Percentiles rank a stretch among this genome's conserved stretches.
phyloP scores from a whole-genome alignment of 2,888 invertebrate genomes.

The Agrotis segetum region DNA sequence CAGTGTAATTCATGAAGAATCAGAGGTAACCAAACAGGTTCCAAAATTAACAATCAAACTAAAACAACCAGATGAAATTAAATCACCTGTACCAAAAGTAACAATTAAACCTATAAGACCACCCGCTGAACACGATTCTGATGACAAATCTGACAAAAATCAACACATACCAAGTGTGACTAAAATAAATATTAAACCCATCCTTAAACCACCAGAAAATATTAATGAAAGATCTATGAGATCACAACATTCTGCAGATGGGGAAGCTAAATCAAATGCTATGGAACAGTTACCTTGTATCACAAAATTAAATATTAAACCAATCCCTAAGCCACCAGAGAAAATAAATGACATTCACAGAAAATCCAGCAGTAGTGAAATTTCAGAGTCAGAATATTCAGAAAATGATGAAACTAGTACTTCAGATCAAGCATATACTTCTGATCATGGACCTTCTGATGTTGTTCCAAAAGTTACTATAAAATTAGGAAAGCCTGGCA shows the following conservation, averaged over 20 bases:
- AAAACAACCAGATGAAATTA: conserved; percentile 82
- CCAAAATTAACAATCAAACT: conserved; percentile 90
- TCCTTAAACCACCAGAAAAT: conserved; percentile 82
- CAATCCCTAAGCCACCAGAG: conserved; percentile 86
- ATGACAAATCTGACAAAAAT: conserved; percentile 59
- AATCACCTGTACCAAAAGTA: conserved; percentile 84
- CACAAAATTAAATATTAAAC: conserved; percentile 89
- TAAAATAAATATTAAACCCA: conserved; percentile 88
- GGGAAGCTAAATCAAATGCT: conserved; percentile 64
- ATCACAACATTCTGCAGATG: conserved; percentile 66
- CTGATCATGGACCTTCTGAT: conserved; percentile 83
- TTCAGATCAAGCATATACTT: conserved; percentile 84
- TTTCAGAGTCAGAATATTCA: conserved; percentile 89
- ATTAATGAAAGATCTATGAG: conserved; percentile 80
- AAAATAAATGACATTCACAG: conserved; percentile 86
- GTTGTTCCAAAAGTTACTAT: conserved; percentile 88
- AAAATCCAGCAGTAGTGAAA: conserved; percentile 89
- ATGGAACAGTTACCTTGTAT: conserved; percentile 82
- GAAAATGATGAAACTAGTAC: conserved; percentile 90
- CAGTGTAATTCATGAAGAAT: conserved; percentile 65
- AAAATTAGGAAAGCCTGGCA: conserved; percentile 86
- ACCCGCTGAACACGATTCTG: conserved; percentile 70
- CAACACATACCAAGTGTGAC: conserved; percentile 81
- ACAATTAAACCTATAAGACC: conserved; percentile 88
- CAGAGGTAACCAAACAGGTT: conserved; percentile 81